Evolutionary conservation across 2,888 invertebrate species (phyloP).

Genomic region (Leucozona laternaria): DNA sequence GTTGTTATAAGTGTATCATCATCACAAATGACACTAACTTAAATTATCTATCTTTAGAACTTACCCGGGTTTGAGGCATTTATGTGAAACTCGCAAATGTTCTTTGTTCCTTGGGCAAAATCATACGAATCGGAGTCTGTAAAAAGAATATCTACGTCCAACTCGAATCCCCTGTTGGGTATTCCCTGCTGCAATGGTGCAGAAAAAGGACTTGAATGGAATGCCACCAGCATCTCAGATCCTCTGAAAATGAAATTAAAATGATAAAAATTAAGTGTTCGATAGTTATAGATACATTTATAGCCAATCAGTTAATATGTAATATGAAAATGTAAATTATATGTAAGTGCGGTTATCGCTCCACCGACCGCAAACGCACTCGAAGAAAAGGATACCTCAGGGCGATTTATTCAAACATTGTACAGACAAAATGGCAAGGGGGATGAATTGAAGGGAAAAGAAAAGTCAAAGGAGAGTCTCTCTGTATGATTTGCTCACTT

Average conservation of each 20-base stretch:
- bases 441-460: neutral
- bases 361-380: conserved; percentile 15
- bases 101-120: conserved; percentile 87
- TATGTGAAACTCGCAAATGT: conserved; percentile 89
- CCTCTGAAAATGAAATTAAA: conserved; percentile 84
- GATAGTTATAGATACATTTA: conserved; percentile 23
- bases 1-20: neutral
- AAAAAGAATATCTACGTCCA: conserved; percentile 94
- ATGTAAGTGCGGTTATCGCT: conserved; percentile 8
- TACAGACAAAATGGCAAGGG: neutral
- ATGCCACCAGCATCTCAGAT: conserved; percentile 93
- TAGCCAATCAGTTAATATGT: conserved; percentile 45
- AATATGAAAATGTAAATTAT: conserved; percentile 43
- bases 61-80: conserved; percentile 87
- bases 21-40: conserved; percentile 44
- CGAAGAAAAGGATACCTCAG: conserved; percentile 37
- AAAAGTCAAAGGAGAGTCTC: conserved; percentile 30
- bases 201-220: conserved; percentile 93
- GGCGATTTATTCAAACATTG: neutral
- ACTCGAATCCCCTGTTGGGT: conserved; percentile 91
- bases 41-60: conserved; percentile 45
- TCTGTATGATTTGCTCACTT: conserved; percentile 45
- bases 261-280: conserved; percentile 27
- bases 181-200: conserved; percentile 89
- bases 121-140: conserved; percentile 94